These are phyloP conservation scores for Poecile atricapillus DNA, from an alignment of 2,113 vertebrate genomes.

Conservation along the genomic window DNA sequence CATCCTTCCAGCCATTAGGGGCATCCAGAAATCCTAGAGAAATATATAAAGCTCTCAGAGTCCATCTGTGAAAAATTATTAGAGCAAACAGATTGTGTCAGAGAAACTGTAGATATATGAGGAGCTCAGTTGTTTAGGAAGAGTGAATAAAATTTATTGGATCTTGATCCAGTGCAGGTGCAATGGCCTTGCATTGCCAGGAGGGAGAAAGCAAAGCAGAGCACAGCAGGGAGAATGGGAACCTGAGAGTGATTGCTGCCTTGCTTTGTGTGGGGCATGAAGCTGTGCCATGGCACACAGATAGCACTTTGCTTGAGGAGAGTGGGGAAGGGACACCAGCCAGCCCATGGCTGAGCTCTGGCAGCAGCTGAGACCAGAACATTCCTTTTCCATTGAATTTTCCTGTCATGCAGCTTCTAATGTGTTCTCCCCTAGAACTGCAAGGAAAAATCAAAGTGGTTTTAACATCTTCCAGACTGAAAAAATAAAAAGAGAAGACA, in stretches of 20 bases:
- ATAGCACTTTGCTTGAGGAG: not conserved
- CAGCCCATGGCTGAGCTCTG: not conserved
- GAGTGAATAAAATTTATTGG: not conserved
- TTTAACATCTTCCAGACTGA: not conserved
- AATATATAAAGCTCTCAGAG: not conserved
- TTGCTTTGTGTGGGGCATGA: not conserved
- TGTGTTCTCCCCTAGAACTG: not conserved
- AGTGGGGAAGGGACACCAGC: not conserved
- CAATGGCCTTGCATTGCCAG: not conserved
- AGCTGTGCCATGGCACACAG: not conserved
- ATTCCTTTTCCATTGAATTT: constrained; percentile 24
- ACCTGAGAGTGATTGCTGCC: not conserved
- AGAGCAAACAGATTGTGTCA: not conserved
- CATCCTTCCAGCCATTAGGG: not conserved
- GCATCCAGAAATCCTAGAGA: not conserved
- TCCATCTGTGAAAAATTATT: not conserved
- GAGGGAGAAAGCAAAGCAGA: not conserved
- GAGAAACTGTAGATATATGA: rapidly evolving
- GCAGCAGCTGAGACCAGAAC: not conserved
- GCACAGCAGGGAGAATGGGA: not conserved
- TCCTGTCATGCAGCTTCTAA: constrained; percentile 12
- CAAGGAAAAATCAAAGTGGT: constrained; percentile 3
- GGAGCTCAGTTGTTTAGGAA: not conserved
- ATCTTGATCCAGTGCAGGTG: not conserved
- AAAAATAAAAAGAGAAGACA: not conserved